Evolutionary conservation across 2,113 vertebrate species (phyloP), one percentile per base, ranked within the genome.

Genomic region (Syrmaticus mikado): DNA sequence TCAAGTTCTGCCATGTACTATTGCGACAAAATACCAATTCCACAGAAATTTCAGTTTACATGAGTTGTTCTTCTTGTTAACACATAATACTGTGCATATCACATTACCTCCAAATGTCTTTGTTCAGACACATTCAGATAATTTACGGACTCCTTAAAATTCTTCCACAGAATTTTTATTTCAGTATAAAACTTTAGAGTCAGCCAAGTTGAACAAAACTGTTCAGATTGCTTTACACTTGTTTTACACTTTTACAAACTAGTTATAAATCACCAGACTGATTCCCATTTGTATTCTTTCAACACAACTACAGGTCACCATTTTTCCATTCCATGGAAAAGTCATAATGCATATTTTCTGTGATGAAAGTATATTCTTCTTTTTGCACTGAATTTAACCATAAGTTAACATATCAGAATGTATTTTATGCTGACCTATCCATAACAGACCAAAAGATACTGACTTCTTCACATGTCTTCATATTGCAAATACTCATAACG

Each of bases 401-500:
- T 10, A 32, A 1, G 62, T 8, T 19, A 76, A 27, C 6, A 14
- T 43, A 71, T 3, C n/a, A 71, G 61, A 68, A 62, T 15, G 11
- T 65, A 66, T 43, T 85, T 72, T 85, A 50, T 75, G 74, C 41
- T 87, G 62, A n/a, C 6, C 36, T 85, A 10, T n/a, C n/a, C 28
- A 27, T 0, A 8, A 43, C 67, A 71, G 8, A 48, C 3, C 1
- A 0, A 8, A 53, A 67, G 11, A 75, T 10, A 17, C 13, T 52
- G 46, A 67, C 52, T 78, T 52, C 11, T 50, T 80, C 28, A 66
- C 65, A 8, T 34, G 57, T 19, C 53, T 93, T 45, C 70, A 66
- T 88, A 55, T 77, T 90, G 57, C 20, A 88, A 92, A 71, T 22
- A 75, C 73, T 46, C 85, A 34, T 57, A 94, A 85, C 27, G 79